phyloP scores from a whole-genome alignment of 1,140 invertebrate species.

The Myzus persicae region DNA sequence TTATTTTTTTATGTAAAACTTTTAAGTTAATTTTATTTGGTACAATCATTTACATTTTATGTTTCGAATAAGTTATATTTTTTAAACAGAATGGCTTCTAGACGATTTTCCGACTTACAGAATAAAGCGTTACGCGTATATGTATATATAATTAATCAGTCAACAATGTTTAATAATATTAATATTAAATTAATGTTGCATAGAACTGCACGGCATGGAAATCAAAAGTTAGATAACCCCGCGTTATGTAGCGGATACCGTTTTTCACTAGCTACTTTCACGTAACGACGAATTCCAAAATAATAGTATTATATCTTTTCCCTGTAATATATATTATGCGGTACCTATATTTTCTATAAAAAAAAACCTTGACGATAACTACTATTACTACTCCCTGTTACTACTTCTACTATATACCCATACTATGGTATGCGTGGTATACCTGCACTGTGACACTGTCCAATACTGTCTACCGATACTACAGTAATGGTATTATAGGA shows the following conservation, averaged over 20 bases:
- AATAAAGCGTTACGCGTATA: not conserved
- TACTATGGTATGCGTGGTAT: no score
- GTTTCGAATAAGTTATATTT: constrained; percentile 38
- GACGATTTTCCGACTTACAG: not conserved
- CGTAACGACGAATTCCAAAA: not conserved
- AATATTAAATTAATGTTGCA: not conserved
- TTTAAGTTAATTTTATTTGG: constrained; percentile 35
- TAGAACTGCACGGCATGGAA: not conserved
- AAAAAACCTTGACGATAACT: not conserved
- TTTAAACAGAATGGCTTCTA: constrained; percentile 5
- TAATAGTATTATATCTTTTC: not conserved
- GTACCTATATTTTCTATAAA: not conserved
- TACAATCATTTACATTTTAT: not conserved
- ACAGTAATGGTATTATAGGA: no score
- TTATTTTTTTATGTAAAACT: constrained; percentile 28
- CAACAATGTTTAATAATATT: not conserved
- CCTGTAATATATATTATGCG: no score
- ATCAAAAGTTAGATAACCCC: not conserved
- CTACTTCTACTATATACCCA: not conserved
- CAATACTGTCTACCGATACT: no score
- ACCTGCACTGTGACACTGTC: no score
- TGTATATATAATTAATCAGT: not conserved
- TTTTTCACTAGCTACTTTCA: not conserved
- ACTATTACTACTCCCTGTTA: not conserved
- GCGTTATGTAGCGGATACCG: not conserved